These are phyloP conservation scores for Augochlora pura DNA, from an alignment of 1,140 invertebrate species.

Conservation along the genomic window DNA sequence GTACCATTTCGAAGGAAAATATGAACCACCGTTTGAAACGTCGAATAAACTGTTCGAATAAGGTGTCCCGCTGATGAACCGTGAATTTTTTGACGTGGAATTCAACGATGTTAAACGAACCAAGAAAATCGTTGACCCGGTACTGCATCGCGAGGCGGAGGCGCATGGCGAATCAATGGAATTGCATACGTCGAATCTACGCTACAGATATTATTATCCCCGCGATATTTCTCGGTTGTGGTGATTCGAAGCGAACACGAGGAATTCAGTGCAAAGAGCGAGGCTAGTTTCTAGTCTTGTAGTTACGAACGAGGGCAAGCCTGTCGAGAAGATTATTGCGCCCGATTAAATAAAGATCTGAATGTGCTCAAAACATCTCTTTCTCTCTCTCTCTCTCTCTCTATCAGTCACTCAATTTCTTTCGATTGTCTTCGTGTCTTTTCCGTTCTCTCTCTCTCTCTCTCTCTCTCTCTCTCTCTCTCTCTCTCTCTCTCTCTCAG, in stretches of 20 bases:
- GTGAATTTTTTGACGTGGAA: not conserved
- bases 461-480: not conserved
- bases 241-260: conserved; percentile 17
- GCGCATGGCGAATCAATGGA: not conserved
- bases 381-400: not conserved
- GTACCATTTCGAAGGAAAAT: too few relatives aligned
- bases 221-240: not conserved
- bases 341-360: conserved; percentile 61
- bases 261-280: conserved; percentile 30
- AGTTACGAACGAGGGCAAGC: conserved; percentile 50
- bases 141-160: not conserved
- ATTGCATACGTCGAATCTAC: not conserved
- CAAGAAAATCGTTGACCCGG: not conserved
- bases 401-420: too few relatives aligned
- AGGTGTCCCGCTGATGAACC: not conserved
- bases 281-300: conserved; percentile 68
- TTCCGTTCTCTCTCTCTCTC: not conserved
- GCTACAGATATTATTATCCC: not conserved
- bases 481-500: not conserved
- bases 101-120: not conserved
- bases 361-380: conserved; percentile 57
- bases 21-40: too few relatives aligned
- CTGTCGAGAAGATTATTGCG: conserved; percentile 53
- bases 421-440: not conserved
- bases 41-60: too few relatives aligned